Conservation (phyloP, 2,888 invertebrate genomes). For the Nectonema munidae region DNA sequence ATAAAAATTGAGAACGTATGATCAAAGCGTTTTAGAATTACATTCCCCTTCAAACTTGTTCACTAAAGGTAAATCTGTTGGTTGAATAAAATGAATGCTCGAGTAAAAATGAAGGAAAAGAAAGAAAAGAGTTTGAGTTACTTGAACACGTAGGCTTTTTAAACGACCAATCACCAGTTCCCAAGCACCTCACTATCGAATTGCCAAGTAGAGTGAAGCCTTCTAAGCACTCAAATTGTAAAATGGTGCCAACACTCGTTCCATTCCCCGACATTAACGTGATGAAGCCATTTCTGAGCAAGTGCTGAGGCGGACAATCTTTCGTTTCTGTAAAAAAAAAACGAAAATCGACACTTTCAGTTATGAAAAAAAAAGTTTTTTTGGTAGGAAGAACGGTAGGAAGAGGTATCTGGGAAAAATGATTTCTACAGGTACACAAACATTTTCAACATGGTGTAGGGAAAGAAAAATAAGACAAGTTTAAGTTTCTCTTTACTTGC, state of each 20-base stretch:
- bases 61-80: too few relatives aligned
- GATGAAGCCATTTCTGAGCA: constrained; percentile 7
- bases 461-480: too few relatives aligned
- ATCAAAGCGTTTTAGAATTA: too few relatives aligned
- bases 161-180: constrained; percentile 1
- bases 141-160: background rate
- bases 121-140: too few relatives aligned
- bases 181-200: background rate
- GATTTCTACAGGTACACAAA: too few relatives aligned
- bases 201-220: background rate
- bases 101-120: too few relatives aligned
- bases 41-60: too few relatives aligned
- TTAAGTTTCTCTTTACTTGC: too few relatives aligned
- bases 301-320: constrained; percentile 6
- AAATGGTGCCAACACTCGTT: constrained; percentile 1
- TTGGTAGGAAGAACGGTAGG: background rate
- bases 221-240: constrained; percentile 6
- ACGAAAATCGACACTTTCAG: background rate
- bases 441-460: too few relatives aligned
- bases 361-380: background rate
- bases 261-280: constrained; percentile 2
- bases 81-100: too few relatives aligned
- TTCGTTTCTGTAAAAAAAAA: background rate
- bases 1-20: too few relatives aligned
- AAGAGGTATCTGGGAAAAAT: background rate